Percentiles rank a stretch among this genome's conserved stretches.
Evolutionary conservation across 2,888 invertebrate genomes (phyloP).

Genomic region (Byasa hedistus): DNA sequence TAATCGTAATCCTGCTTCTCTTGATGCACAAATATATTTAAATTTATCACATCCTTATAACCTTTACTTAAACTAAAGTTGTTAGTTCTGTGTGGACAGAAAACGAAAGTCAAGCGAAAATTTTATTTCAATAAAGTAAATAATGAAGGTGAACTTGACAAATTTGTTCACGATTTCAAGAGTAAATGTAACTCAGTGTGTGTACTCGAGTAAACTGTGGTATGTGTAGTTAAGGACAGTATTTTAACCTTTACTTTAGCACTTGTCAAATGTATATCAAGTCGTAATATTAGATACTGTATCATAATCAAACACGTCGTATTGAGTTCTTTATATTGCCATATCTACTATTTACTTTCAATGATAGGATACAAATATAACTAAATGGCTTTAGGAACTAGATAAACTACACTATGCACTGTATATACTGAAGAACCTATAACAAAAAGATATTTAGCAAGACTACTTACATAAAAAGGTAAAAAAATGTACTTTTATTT

Average conservation of each 20-base stretch:
- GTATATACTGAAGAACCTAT: too few species aligned
- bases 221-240: neutral
- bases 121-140: neutral
- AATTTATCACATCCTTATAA: too few species aligned
- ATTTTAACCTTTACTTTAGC: constrained; percentile 12
- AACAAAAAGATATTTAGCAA: too few species aligned
- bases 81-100: neutral
- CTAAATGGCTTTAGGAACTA: too few species aligned
- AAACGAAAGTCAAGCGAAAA: neutral
- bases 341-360: neutral
- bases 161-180: neutral
- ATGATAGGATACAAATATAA: too few species aligned
- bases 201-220: neutral
- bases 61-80: too few species aligned
- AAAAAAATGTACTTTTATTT: too few species aligned
- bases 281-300: neutral
- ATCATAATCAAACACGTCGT: constrained; percentile 13
- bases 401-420: too few species aligned
- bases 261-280: constrained; percentile 12
- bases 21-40: too few species aligned
- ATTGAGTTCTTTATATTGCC: neutral
- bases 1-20: too few species aligned
- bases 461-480: too few species aligned
- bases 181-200: too few species aligned
- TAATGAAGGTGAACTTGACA: neutral